Conservation (phyloP, 2,113 vertebrate species). For the Mobula birostris region DNA sequence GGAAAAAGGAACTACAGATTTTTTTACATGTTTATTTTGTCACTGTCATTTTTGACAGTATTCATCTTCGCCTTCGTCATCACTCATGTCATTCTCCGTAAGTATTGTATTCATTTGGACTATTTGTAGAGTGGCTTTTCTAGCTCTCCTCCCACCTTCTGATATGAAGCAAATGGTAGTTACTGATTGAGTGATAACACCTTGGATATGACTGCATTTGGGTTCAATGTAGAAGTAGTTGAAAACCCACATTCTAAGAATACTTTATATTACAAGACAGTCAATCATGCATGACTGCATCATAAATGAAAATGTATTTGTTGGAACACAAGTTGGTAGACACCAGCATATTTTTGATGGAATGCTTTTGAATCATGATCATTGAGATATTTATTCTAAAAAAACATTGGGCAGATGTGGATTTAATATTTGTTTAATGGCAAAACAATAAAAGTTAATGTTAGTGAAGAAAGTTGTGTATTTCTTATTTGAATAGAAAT, state of each 20-base stretch:
- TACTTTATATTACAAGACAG: neutral
- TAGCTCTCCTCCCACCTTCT: slow-evolving; percentile 47
- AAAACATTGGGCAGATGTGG: neutral
- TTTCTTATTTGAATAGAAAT: neutral
- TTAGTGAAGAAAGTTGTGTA: neutral
- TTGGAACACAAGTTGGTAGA: neutral
- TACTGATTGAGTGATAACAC: neutral
- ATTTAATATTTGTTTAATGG: neutral
- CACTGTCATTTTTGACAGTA: slow-evolving; percentile 97
- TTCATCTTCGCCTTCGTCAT: slow-evolving; percentile 98
- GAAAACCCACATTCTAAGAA: neutral
- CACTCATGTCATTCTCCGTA: slow-evolving; percentile 94
- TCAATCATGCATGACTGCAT: neutral
- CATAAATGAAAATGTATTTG: neutral
- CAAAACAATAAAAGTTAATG: neutral
- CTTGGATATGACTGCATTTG: neutral
- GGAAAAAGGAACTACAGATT: slow-evolving; percentile 99
- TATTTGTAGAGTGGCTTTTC: slow-evolving; percentile 45
- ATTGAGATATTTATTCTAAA: neutral
- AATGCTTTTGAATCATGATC: neutral
- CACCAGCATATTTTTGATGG: neutral
- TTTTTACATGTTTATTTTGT: slow-evolving; percentile 99
- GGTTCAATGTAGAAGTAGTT: neutral
- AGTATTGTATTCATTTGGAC: slow-evolving; percentile 64
- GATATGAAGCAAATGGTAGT: neutral